Evolutionary conservation across 2,113 vertebrate species (phyloP), one percentile per base, ranked within the genome.

Genomic region (Cyrtonyx montezumae): DNA sequence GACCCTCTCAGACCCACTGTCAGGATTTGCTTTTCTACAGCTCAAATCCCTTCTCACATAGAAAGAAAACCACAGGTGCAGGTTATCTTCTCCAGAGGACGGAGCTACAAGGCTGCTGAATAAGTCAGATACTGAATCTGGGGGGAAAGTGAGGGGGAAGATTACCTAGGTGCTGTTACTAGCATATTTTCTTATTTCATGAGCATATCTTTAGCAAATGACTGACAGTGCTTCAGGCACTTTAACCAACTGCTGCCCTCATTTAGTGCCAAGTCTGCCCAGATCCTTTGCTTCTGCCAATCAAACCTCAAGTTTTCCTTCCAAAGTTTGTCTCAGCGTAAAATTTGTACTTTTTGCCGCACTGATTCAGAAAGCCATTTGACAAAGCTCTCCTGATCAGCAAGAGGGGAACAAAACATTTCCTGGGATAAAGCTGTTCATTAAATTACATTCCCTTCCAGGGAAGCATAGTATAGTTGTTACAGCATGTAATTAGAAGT

Each of bases 211-310:
- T 94, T 28, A 90, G 62, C 23, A 86, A 88, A 66, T 82, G 55
- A 89, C 34, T 84, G 78, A 79, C 53, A 87, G 55, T 46, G 70
- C 45, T 79, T 84, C 61, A 74, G 55, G 63, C 75, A 51, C 76
- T 94, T 96, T 28, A 87, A 89, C 87, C 34, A 91, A 74, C 59
- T 82, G 51, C 74, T 92, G 75, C 78, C 87, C 75, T 89, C 46
- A 59, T 76, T 91, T 92, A 94, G 49, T 36, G 68, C 76, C 68
- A 70, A 84, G 25, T 65, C 26, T 77, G 56, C 46, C 46, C 65
- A 85, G 62, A 83, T 65, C 34, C 43, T 91, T 78, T 92, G 25
- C 40, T 92, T 91, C 84, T 83, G 76, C 89, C 82, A 79, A 43
- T 91, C 75, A 94, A 82, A 82, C 16, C 46, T 88, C 65, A 91